Percentiles rank a stretch among this genome's conserved stretches.
These are phyloP conservation scores for Trinectes maculatus DNA, from an alignment of 2,113 vertebrate species.

Conservation along the genomic window DNA sequence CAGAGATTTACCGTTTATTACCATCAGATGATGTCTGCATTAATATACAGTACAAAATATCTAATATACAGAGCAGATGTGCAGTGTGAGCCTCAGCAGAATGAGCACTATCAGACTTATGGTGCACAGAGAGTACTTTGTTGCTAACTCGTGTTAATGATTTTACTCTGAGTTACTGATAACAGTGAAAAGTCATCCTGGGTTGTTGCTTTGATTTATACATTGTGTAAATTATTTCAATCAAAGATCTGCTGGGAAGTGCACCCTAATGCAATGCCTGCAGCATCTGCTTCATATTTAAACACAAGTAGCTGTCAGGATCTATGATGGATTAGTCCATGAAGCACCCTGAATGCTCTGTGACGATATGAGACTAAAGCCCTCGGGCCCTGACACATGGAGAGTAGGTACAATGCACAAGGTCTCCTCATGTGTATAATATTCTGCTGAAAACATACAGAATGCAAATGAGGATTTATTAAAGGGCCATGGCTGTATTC, in stretches of 20 bases:
- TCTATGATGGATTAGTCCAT: slow-evolving; percentile 22
- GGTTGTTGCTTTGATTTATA: not conserved
- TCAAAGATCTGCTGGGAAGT: not conserved
- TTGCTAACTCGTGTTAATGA: not conserved
- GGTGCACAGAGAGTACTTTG: not conserved
- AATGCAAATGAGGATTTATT: not conserved
- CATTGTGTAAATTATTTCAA: not conserved
- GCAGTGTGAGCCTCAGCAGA: too few species aligned
- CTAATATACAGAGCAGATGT: too few species aligned
- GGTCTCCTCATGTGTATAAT: not conserved
- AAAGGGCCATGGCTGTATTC: not conserved
- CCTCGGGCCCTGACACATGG: not conserved
- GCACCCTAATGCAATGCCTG: not conserved
- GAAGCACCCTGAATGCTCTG: not conserved
- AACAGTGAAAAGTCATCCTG: not conserved
- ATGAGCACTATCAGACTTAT: not conserved
- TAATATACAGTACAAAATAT: too few species aligned
- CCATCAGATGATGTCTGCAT: too few species aligned
- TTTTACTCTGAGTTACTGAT: not conserved
- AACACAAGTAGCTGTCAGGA: slow-evolving; percentile 21
- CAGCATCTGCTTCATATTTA: slow-evolving; percentile 12
- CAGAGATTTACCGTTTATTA: too few species aligned
- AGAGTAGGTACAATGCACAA: not conserved
- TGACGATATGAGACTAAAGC: not conserved
- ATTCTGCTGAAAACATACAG: not conserved